Evolutionary conservation across 2,888 invertebrate species (phyloP).

Genomic region (Heliconius erato): DNA sequence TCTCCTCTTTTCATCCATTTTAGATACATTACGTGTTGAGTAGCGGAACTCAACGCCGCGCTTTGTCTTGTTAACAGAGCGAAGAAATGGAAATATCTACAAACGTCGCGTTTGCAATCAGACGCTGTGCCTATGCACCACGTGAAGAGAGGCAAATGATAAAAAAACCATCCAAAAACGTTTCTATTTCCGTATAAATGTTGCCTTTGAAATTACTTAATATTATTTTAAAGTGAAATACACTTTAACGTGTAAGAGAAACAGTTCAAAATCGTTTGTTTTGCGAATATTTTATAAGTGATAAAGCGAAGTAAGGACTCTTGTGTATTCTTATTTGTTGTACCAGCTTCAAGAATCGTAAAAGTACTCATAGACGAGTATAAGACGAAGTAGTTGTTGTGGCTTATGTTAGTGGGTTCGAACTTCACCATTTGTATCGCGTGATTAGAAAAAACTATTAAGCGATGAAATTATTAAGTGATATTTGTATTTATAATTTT

Average conservation of each 20-base stretch:
- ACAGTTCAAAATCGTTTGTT: slow-evolving; percentile 31
- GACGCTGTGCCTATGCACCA: neutral
- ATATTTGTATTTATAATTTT: no score
- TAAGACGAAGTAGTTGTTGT: neutral
- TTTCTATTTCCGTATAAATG: slow-evolving; percentile 38
- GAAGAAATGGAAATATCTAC: neutral
- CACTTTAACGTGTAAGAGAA: neutral
- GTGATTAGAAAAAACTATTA: no score
- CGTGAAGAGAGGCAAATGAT: slow-evolving; percentile 24
- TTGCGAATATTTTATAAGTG: slow-evolving; percentile 3
- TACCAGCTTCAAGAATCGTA: slow-evolving; percentile 42
- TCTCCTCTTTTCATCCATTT: no score
- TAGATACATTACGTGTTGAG: no score
- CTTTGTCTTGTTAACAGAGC: no score
- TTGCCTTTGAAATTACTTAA: slow-evolving; percentile 5
- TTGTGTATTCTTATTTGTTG: slow-evolving; percentile 46
- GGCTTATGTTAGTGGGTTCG: neutral
- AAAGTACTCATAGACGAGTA: slow-evolving; percentile 21
- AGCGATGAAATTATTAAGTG: no score
- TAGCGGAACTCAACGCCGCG: no score
- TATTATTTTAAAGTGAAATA: neutral
- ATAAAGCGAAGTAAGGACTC: slow-evolving; percentile 39
- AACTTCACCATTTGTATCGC: no score
- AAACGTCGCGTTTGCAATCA: neutral
- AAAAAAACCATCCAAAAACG: slow-evolving; percentile 40